Evolutionary conservation across 2,888 invertebrate species (phyloP).

Genomic region (Ectropis crepuscularia): DNA sequence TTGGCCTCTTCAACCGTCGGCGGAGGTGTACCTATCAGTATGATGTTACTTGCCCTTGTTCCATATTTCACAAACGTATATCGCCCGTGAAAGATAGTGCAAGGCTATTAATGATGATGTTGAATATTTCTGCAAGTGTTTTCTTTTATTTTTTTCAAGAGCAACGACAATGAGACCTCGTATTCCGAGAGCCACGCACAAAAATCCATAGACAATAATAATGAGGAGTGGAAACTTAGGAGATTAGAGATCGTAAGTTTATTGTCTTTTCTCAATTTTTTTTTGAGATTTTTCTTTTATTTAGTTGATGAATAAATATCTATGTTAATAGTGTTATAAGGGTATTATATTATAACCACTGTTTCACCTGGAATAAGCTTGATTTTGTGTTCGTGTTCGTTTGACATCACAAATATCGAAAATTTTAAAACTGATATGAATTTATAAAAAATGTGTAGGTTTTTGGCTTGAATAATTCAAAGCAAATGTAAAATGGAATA

Average conservation of each 20-base stretch:
- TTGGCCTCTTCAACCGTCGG: too few species aligned
- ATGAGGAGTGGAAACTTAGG: slow-evolving; percentile 66
- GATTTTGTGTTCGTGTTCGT: too few species aligned
- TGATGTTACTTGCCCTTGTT: too few species aligned
- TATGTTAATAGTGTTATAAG: not conserved
- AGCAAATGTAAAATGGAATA: too few species aligned
- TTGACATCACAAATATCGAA: too few species aligned
- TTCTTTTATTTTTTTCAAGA: slow-evolving; percentile 42
- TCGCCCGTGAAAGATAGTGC: too few species aligned
- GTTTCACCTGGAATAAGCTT: too few species aligned
- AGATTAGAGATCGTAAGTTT: slow-evolving; percentile 63
- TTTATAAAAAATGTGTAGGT: too few species aligned
- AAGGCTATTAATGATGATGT: not conserved
- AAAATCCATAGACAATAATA: slow-evolving; percentile 69
- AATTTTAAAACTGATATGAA: too few species aligned
- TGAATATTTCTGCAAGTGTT: not conserved
- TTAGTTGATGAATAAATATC: not conserved
- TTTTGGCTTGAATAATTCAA: too few species aligned
- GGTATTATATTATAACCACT: too few species aligned
- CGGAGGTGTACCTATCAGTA: too few species aligned
- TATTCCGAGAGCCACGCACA: slow-evolving; percentile 66
- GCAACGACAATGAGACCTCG: slow-evolving; percentile 71
- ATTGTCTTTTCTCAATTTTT: not conserved
- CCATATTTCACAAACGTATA: not conserved
- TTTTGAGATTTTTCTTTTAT: not conserved